phyloP scores from a whole-genome alignment of 2,888 invertebrate genomes.

The Yponomeuta plumbellus region DNA sequence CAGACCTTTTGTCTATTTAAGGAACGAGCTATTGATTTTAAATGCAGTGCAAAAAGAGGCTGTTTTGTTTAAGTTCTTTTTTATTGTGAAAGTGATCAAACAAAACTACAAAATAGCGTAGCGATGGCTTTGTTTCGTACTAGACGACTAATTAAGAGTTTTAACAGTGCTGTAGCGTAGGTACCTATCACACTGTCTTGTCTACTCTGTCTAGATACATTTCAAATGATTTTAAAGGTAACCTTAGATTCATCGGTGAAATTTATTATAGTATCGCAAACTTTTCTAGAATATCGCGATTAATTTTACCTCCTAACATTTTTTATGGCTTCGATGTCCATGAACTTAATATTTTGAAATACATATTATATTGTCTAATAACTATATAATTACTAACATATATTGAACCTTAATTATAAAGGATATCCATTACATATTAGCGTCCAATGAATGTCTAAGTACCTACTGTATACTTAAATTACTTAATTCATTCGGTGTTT shows the following conservation, averaged over 20 bases:
- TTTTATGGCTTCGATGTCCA: conserved; percentile 59
- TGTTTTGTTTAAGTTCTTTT: too few species aligned
- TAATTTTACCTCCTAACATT: conserved; percentile 33
- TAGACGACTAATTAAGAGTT: background rate
- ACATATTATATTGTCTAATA: conserved; percentile 24
- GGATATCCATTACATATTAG: conserved; percentile 35
- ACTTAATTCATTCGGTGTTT: conserved; percentile 3
- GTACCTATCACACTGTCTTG: too few species aligned
- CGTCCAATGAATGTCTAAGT: conserved; percentile 35
- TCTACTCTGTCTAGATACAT: background rate
- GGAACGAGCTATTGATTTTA: too few species aligned
- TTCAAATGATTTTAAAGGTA: conserved; percentile 15
- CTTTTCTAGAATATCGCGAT: conserved; percentile 33
- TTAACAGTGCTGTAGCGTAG: background rate
- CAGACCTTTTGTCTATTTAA: too few species aligned
- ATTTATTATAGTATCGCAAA: background rate
- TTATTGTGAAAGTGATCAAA: background rate
- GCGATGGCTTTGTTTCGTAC: background rate
- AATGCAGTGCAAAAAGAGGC: too few species aligned
- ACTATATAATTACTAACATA: conserved; percentile 13
- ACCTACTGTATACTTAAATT: background rate
- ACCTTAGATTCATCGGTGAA: background rate
- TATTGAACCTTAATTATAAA: conserved; percentile 21
- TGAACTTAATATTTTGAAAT: conserved; percentile 45
- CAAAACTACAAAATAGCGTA: background rate